These are phyloP conservation scores for Emydura subglobosa DNA, from an alignment of 2,113 vertebrate genomes.

Conservation along the genomic window DNA sequence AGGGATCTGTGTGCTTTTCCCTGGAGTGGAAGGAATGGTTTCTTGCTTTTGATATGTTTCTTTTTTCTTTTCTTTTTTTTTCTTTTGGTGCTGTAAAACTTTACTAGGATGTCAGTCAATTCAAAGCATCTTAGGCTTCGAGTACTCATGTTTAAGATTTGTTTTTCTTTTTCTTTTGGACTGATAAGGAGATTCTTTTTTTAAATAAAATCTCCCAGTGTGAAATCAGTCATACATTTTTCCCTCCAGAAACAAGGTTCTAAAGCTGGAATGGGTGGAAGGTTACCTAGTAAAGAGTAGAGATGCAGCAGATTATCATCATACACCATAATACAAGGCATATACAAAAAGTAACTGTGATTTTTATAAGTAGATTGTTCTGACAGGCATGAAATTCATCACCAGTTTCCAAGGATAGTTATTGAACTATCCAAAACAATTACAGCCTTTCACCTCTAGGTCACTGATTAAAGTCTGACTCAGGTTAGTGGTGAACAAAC, in stretches of 20 bases:
- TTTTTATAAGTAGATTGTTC: not conserved
- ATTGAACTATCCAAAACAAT: not conserved
- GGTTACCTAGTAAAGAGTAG: not conserved
- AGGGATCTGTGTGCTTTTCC: not conserved
- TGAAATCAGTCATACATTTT: not conserved
- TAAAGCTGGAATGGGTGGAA: not conserved
- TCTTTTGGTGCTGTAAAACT: not conserved
- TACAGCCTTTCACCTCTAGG: not conserved
- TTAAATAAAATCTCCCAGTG: not conserved
- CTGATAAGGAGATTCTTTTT: not conserved
- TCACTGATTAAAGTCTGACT: not conserved
- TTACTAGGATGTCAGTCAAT: not conserved
- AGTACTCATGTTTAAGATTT: not conserved
- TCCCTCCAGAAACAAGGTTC: not conserved
- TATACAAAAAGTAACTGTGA: not conserved
- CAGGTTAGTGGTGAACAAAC: not conserved
- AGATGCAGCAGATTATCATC: not conserved
- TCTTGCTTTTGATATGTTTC: slow-evolving; percentile 17
- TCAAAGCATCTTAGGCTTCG: not conserved
- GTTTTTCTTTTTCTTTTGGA: not conserved
- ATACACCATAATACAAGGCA: not conserved
- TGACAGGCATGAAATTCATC: not conserved
- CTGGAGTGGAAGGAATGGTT: not conserved
- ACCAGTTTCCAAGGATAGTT: not conserved
- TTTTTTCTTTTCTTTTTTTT: not conserved